Evolutionary conservation across 2,797 vertebrate genomes (phyloP), one percentile per base, ranked within the genome.

Genomic region (Acanthornis magna): DNA sequence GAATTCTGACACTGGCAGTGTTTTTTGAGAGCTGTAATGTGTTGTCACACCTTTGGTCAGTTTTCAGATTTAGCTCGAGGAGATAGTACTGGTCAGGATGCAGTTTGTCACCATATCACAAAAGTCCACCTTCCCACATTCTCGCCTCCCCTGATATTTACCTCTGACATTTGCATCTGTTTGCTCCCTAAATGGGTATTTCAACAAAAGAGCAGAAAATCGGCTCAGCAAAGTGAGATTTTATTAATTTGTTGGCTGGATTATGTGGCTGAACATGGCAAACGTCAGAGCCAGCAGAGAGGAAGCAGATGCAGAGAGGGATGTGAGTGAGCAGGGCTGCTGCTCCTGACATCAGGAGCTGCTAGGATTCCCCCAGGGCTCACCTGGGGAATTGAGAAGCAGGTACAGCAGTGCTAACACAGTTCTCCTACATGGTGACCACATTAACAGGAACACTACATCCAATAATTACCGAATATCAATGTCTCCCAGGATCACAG

Each of bases 391-490:
- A 20, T 32, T n/a, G 21, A 62, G 1, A 5, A 43, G 43, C 42
- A 74, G 29, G 17, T 29, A 17, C 9, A 43, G 27, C 14, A 72
- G 18, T 2, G 25, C 20, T 83, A 62, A 40, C 25, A 34, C 21
- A 51, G 47, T 16, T 66, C 23, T 70, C 12, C 53, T 30, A 25
- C 4, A 3, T 0, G 1, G 53, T 6, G 14, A 51, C 48, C 45
- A 12, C 86, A 63, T 27, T 7, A 43, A 48, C 0, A 2, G 42
- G 29, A 75, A 54, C 1, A 0, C 23, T 21, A 11, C 4, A 38
- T 7, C 17, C 12, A n/a, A 1, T 18, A 66, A 74, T 51, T 13
- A 58, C 43, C 9, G 36, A 83, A 16, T 13, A 43, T 22, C 16
- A 14, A n/a, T 7, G 6, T 48, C 50, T 60, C 11, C 38, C 4